Conservation (phyloP, 2,888 invertebrate genomes). For the Habrosyne pyritoides region DNA sequence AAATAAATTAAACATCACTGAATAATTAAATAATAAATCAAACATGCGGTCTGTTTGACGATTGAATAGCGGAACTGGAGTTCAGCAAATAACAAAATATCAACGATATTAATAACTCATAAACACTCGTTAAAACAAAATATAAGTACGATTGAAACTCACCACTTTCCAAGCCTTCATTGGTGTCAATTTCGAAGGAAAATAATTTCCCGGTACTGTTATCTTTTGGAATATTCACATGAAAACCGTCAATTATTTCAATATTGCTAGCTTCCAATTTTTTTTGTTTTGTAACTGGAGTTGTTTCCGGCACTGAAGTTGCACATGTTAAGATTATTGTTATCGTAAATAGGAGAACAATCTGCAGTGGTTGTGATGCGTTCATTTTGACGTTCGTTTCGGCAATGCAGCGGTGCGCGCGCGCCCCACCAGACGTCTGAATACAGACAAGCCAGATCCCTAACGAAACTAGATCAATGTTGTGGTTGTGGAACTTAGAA, state of each 20-base stretch:
- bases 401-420: constrained; percentile 41
- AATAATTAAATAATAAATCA: too few relatives aligned
- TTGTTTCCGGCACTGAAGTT: constrained; percentile 33
- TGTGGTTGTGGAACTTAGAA: constrained; percentile 13
- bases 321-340: constrained; percentile 31
- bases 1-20: too few relatives aligned
- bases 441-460: constrained; percentile 3
- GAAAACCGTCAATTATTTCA: constrained; percentile 65
- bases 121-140: neutral
- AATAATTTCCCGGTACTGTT: constrained; percentile 52
- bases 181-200: constrained; percentile 64
- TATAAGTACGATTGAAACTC: constrained; percentile 19
- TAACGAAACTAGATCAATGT: constrained; percentile 29
- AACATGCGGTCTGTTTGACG: too few relatives aligned
- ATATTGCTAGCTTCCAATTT: constrained; percentile 45
- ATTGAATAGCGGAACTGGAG: neutral
- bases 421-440: constrained; percentile 36
- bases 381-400: constrained; percentile 61
- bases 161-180: constrained; percentile 56
- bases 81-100: too few relatives aligned
- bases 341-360: constrained; percentile 40
- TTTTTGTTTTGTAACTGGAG: constrained; percentile 20
- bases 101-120: neutral
- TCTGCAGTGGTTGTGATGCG: constrained; percentile 48
- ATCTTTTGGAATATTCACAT: constrained; percentile 55